phyloP scores from a whole-genome alignment of 2,888 invertebrate genomes.

The Eupithecia dodoneata region DNA sequence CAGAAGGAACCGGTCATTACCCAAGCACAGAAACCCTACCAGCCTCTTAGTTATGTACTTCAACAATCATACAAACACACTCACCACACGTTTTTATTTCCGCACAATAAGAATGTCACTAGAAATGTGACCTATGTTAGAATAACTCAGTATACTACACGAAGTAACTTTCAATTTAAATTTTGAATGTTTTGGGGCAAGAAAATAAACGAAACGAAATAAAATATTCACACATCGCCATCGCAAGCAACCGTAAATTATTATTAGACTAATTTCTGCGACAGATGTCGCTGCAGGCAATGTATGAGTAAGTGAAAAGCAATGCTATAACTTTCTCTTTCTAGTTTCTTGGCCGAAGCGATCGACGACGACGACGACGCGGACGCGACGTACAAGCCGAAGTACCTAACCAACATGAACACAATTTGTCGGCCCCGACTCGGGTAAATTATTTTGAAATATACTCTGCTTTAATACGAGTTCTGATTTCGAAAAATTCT shows the following conservation, averaged over 20 bases:
- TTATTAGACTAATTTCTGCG: conserved; percentile 10
- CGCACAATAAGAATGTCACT: conserved; percentile 30
- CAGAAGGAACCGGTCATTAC: conserved; percentile 72
- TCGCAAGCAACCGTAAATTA: conserved; percentile 49
- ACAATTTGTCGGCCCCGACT: background rate
- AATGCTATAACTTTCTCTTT: conserved; percentile 24
- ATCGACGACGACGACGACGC: background rate
- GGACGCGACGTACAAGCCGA: background rate
- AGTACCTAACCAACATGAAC: background rate
- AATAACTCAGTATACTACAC: conserved; percentile 30
- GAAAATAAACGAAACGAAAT: conserved; percentile 63
- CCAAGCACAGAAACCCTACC: conserved; percentile 67
- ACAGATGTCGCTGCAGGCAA: conserved; percentile 52
- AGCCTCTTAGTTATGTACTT: conserved; percentile 61
- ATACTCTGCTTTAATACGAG: too few relatives aligned
- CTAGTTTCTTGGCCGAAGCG: conserved; percentile 20
- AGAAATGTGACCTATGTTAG: conserved; percentile 30
- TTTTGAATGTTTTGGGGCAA: conserved; percentile 48
- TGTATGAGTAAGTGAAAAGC: conserved; percentile 8
- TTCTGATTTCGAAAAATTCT: too few relatives aligned
- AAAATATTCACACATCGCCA: conserved; percentile 73
- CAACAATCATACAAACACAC: conserved; percentile 68
- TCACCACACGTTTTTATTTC: conserved; percentile 66
- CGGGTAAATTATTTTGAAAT: background rate
- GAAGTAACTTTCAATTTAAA: conserved; percentile 47